Evolutionary conservation across 92 coral and sea anemone genomes (phyloP), one percentile per base, ranked within the genome.

Genomic region (Porites cylindrica): DNA sequence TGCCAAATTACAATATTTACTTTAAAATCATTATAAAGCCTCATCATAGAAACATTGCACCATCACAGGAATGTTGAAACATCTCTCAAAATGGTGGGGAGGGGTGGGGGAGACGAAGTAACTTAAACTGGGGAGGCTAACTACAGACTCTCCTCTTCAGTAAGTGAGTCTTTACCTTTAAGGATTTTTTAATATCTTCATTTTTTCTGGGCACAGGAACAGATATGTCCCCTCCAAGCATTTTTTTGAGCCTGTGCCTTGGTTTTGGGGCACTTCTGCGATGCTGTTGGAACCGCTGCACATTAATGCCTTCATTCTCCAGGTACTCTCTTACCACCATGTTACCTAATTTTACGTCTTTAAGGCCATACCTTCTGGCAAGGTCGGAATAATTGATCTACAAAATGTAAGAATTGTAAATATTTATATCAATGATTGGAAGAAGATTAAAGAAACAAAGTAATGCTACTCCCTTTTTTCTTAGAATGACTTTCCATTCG

Each of bases 331-430:
- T 90, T 1, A 84, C 77, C 11, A 70, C 81, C 86, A 85, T 89
- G 82, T 79, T 89, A 59, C 85, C 92, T 64, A 80, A 16, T 8
- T 64, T 53, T 14, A 87, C 82, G 19, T 89, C 88, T 81, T 63
- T 83, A 73, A 83, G 67, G 32, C 84, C 91, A 89, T 77, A 83
- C 51, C 32, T 60, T 12, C 61, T 67, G 70, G 88, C 88, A 76
- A 89, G 80, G 26, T 89, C 88, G 20, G 85, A 89, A 85, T 78
- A 86, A 70, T 78, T 86, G 29, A 86, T 78, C 90, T 78, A 23
- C 3, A 26, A 24, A 10, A 6, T 51, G 7, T 11, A 29, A 70
- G 14, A 70, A 3, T 26, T 26, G 29, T 26, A 26, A 26, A 26
- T 26, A 26, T 26, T 26, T 26, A 26, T 26, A 26, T 26, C 29